Percentiles rank a stretch among this genome's conserved stretches.
Evolutionary conservation across 2,888 invertebrate genomes (phyloP).

Genomic region (Oxytorus armatus): DNA sequence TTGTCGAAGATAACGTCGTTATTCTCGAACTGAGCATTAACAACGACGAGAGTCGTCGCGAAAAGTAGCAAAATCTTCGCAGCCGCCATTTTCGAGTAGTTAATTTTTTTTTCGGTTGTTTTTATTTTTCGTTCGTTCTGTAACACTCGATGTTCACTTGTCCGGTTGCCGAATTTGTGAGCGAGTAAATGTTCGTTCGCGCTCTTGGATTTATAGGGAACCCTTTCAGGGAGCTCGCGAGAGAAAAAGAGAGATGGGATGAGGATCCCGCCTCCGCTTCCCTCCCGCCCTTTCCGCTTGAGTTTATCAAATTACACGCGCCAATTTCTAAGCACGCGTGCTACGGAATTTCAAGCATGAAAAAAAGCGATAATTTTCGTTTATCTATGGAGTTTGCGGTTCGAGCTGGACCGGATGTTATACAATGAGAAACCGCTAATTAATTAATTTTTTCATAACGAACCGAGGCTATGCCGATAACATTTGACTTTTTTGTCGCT

Average conservation of each 20-base stretch:
- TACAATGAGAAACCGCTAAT: slow-evolving; percentile 39
- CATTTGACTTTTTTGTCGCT: background rate
- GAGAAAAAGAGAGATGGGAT: slow-evolving; percentile 20
- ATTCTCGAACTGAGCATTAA: slow-evolving; percentile 28
- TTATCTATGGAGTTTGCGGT: slow-evolving; percentile 30
- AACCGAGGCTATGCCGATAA: slow-evolving; percentile 11
- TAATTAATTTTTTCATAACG: slow-evolving; percentile 30
- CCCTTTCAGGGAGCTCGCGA: background rate
- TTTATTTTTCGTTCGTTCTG: background rate
- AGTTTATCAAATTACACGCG: too few species aligned
- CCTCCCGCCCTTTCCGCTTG: too few species aligned
- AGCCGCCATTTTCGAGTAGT: slow-evolving; percentile 19
- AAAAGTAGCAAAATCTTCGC: slow-evolving; percentile 26
- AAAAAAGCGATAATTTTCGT: slow-evolving; percentile 10
- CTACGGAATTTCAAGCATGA: background rate
- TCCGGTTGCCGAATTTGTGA: slow-evolving; percentile 46
- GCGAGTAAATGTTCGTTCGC: slow-evolving; percentile 20
- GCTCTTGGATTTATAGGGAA: slow-evolving; percentile 63
- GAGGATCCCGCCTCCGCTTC: slow-evolving; percentile 37
- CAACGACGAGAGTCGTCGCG: slow-evolving; percentile 53
- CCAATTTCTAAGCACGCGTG: background rate
- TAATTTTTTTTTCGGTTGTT: background rate
- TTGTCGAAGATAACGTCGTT: slow-evolving; percentile 71
- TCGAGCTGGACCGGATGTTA: slow-evolving; percentile 35
- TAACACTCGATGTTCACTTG: slow-evolving; percentile 24